phyloP scores from a whole-genome alignment of 2,797 vertebrate genomes.

The Falco columbarius region DNA sequence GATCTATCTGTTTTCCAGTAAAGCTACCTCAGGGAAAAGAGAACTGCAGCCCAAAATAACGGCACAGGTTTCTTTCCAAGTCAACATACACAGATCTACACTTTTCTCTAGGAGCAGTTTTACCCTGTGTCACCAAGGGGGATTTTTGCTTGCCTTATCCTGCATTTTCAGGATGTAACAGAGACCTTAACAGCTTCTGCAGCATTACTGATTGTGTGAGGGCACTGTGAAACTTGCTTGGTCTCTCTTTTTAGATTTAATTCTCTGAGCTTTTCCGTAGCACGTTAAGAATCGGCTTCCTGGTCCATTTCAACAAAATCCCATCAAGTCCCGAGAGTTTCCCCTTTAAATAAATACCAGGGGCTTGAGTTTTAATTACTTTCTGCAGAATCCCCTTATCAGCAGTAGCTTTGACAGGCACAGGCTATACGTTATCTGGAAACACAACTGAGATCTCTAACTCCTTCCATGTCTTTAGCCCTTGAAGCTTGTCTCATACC shows the following conservation, averaged over 20 bases:
- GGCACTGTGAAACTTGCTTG: neutral
- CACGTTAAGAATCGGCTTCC: neutral
- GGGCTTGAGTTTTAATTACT: conserved; percentile 63
- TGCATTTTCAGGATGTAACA: neutral
- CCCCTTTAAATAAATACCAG: conserved; percentile 46
- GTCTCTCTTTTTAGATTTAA: conserved; percentile 6
- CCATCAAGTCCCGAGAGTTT: conserved; percentile 36
- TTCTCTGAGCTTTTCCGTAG: neutral
- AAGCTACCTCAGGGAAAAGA: conserved; percentile 35
- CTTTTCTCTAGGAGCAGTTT: neutral
- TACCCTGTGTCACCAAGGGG: neutral
- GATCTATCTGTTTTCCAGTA: conserved; percentile 34
- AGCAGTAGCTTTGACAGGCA: conserved; percentile 52
- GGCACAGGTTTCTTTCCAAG: neutral
- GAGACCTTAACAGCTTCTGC: conserved; percentile 25
- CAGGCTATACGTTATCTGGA: neutral
- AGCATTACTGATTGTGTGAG: neutral
- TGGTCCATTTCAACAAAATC: conserved; percentile 60
- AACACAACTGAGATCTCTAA: conserved; percentile 52
- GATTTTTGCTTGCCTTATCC: neutral
- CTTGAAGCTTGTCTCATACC: conserved; percentile 35
- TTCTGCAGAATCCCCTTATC: conserved; percentile 64
- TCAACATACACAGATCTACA: neutral
- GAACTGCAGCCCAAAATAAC: neutral
- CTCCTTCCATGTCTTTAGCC: conserved; percentile 13